Evolutionary conservation across 2,888 invertebrate species (phyloP), one percentile per base, ranked within the genome.

Genomic region (Drosophila rubida): DNA sequence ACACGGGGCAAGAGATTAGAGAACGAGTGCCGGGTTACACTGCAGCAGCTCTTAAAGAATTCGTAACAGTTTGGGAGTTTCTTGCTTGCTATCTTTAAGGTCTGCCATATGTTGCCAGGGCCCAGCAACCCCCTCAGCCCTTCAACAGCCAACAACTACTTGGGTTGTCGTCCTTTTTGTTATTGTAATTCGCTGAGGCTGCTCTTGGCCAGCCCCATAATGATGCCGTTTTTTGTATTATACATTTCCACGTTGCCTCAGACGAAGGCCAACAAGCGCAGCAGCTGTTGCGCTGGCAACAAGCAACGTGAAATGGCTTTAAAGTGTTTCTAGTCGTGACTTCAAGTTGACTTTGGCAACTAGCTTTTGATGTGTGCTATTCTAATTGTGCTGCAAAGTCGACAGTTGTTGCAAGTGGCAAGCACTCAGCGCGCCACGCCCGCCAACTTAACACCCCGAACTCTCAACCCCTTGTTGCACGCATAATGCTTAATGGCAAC

Each of bases 221-320:
- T 75, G 77, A 78, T 78, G 78, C 69, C 78, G 71, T 75, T 75
- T 68, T 78, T 64, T 65, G n/a, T n/a, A 23, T 69, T 50, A 54
- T 32, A 30, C 25, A 44, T 45, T 44, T 67, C 11, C n/a, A n/a
- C 25, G 30, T 55, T 51, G 50, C 45, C 25, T 25, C 25, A 19
- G 51, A 48, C 50, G 53, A 58, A 55, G 37, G 46, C 68, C 54
- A 59, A 46, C 42, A 74, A 32, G 51, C 23, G 70, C 80, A 80
- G 69, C 84, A 87, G 84, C 87, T 84, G 84, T 86, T 84, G 84
- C 77, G 67, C 22, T 13, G 72, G 57, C 74, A 82, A 80, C 83
- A 61, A 67, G 72, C n/a, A 67, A 54, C 57, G 16, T 5, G 65
- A 66, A 61, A 61, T 30, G 45, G 45, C 69, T 63, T 82, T 81